These are phyloP conservation scores for Drosophila putrida DNA, from an alignment of 2,888 invertebrate species.

Conservation along the genomic window DNA sequence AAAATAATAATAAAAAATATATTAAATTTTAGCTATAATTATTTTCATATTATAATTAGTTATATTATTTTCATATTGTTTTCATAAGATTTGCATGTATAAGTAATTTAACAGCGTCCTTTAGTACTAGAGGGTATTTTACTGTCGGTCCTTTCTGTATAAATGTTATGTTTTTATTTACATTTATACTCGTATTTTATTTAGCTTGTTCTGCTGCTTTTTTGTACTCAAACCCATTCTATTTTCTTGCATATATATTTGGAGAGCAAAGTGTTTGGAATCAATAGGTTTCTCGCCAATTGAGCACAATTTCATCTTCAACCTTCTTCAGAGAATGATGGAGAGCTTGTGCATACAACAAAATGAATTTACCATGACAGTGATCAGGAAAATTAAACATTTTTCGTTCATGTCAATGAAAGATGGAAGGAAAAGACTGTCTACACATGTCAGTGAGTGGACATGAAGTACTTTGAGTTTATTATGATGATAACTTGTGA, in stretches of 20 bases:
- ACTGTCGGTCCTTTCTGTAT: no score
- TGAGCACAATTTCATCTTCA: slow-evolving; percentile 59
- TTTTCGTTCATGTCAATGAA: slow-evolving; percentile 22
- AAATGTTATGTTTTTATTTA: not conserved
- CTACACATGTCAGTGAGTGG: slow-evolving; percentile 30
- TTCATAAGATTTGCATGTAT: no score
- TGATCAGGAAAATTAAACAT: slow-evolving; percentile 58
- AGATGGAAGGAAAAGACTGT: slow-evolving; percentile 15
- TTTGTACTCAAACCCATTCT: not conserved
- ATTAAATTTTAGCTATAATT: no score
- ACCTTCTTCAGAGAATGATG: slow-evolving; percentile 32
- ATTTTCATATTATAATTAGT: no score
- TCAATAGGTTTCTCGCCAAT: slow-evolving; percentile 70
- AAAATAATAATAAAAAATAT: not conserved
- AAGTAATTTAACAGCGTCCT: no score
- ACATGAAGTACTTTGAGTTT: slow-evolving; percentile 30
- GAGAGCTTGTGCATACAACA: slow-evolving; percentile 50
- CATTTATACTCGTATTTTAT: slow-evolving; percentile 1
- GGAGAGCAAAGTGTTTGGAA: slow-evolving; percentile 71
- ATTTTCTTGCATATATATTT: slow-evolving; percentile 27
- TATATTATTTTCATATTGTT: no score
- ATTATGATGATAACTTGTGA: slow-evolving; percentile 37
- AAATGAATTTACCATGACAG: slow-evolving; percentile 63
- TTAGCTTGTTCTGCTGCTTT: not conserved
- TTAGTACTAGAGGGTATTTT: no score